Evolutionary conservation across 1,140 invertebrate genomes (phyloP), one percentile per base, ranked within the genome.

Genomic region (Oreohelix idahoensis): DNA sequence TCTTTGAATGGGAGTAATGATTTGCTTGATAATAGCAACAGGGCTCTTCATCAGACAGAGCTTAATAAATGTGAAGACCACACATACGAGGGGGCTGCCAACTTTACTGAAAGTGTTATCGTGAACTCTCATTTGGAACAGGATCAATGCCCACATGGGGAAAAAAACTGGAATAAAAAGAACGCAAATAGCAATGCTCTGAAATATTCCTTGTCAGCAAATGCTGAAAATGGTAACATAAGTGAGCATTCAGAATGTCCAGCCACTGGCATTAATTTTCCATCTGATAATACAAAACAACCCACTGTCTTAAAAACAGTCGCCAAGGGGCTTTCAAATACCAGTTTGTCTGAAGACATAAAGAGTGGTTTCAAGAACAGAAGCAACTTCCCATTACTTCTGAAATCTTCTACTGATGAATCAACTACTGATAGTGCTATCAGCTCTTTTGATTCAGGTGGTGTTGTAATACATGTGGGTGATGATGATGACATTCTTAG

Each of bases 401-500:
- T 23, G 26, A 66, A 29, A 32, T 66, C 63, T 29, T 66, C n/a
- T 29, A 15, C 23, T 58, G n/a, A 35, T 32, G 53, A 66, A 11
- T 35, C n/a, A 32, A 32, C 63, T 8, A 11, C 29, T 32, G 63
- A 2, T 15, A 66, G 63, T 35, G n/a, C 29, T 66, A 66, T 32
- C 63, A 66, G 29, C 32, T 66, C n/a, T 11, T 5, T 32, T 1
- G 1, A 53, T n/a, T 32, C 42, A 51, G 42, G n/a, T n/a, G 53
- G 51, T 38, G 26, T 70, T 73, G 66, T 73, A 20, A 73, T 58
- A 53, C 29, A 70, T 17, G 26, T 71, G 23, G n/a, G n/a, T 38
- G 51, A 82, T 42, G 49, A 76, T 35, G 42, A 76, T 76, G 74
- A 51, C 36, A 82, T 87, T 70, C 66, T 87, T 10, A 49, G 45